phyloP scores from a whole-genome alignment of 2,888 invertebrate species.

The Agriopis marginaria region DNA sequence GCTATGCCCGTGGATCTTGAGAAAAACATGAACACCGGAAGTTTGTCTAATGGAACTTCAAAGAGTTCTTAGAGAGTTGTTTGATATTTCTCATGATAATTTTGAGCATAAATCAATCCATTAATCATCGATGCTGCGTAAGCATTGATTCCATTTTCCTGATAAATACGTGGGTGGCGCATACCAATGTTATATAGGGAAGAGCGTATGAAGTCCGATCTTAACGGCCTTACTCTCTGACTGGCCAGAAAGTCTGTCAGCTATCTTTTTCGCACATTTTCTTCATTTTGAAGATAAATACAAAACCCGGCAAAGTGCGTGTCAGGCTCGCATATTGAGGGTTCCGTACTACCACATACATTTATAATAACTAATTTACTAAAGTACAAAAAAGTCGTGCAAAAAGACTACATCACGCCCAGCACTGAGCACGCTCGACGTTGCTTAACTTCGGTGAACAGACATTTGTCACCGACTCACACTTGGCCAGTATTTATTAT shows the following conservation, averaged over 20 bases:
- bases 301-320: too few species aligned
- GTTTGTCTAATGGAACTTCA: constrained; percentile 51
- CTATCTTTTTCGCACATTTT: too few species aligned
- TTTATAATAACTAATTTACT: too few species aligned
- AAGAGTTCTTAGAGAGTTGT: constrained; percentile 45
- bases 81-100: constrained; percentile 49
- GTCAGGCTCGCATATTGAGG: too few species aligned
- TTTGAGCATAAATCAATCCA: constrained; percentile 58
- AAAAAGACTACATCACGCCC: too few species aligned
- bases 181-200: constrained; percentile 16
- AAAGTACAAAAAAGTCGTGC: too few species aligned
- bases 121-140: constrained; percentile 62
- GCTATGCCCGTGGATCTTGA: constrained; percentile 39
- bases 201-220: not conserved
- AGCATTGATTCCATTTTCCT: constrained; percentile 59
- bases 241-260: too few species aligned
- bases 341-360: too few species aligned
- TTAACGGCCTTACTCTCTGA: too few species aligned
- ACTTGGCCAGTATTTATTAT: too few species aligned
- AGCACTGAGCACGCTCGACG: constrained; percentile 71
- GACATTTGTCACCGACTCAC: too few species aligned
- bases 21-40: constrained; percentile 49
- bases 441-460: constrained; percentile 74
- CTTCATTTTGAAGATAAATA: too few species aligned
- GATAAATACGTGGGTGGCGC: constrained; percentile 36